A percentile compares a stretch with the other conserved stretches of the same genome.
These are phyloP conservation scores for Acipenser transmontanus DNA, from an alignment of 2,797 vertebrate genomes.

Conservation along the genomic window DNA sequence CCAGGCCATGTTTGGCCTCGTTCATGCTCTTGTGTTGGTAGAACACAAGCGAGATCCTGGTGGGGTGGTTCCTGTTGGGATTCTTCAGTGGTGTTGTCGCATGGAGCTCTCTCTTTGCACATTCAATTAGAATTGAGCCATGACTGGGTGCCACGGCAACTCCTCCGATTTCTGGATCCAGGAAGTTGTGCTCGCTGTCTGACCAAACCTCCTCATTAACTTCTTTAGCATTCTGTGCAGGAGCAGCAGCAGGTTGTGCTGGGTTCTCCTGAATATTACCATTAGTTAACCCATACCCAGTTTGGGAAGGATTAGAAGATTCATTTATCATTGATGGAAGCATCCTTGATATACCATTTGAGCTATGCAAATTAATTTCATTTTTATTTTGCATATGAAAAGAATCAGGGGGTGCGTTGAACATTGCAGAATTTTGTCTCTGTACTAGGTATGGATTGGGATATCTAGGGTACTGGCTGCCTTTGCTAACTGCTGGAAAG, in stretches of 20 bases:
- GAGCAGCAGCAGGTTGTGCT: constrained; percentile 16
- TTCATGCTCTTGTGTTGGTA: constrained; percentile 99
- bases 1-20: constrained; percentile 91
- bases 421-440: constrained; percentile 51
- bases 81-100: constrained; percentile 92
- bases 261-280: constrained; percentile 46
- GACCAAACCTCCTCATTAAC: constrained; percentile 88
- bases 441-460: constrained; percentile 59
- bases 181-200: constrained; percentile 95
- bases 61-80: constrained; percentile 84
- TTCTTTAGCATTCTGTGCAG: constrained; percentile 45
- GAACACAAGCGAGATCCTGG: constrained; percentile 93
- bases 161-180: constrained; percentile 91
- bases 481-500: constrained; percentile 63
- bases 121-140: constrained; percentile 95
- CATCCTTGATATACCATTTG: constrained; percentile 57
- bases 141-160: constrained; percentile 93
- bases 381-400: constrained; percentile 75
- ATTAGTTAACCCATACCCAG: constrained; percentile 51
- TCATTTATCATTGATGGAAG: constrained; percentile 59
- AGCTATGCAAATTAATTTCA: constrained; percentile 53
- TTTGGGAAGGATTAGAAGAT: constrained; percentile 53
- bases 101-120: constrained; percentile 92
- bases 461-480: constrained; percentile 64
- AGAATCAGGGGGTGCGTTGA: constrained; percentile 59